Base-by-base conservation (phyloP, 2,888 invertebrate species). In the Cantharis rustica region DNA sequence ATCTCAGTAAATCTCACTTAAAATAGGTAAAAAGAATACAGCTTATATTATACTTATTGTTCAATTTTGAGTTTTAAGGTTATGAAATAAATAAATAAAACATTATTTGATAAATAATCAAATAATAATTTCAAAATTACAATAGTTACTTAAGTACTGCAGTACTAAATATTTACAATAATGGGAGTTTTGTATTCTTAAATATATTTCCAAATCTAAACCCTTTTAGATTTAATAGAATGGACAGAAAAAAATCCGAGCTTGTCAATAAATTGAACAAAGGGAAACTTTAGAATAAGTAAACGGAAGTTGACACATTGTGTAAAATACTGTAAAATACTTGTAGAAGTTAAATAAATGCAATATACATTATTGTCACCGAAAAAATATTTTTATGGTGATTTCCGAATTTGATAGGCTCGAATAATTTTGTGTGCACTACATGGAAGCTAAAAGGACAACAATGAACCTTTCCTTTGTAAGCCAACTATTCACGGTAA, bases 361-460 rank as follows among this genome's bases (percentile, higher is more conserved):
- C 47, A 47, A 47, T 47, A 47, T n/a, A 47, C 47, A 47, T 20
- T 23, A 23, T 66, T 23, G 64, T 66, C 64, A n/a, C 9, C n/a
- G 20, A 23, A 66, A 47, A 66, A 23, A n/a, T 66, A 66, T 23
- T 20, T 64, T 23, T 66, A 66, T 66, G 64, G 64, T 66, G 23
- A 66, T 20, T 66, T 66, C 20, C 23, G 16, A 66, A 66, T 66
- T 66, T 66, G 64, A 66, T 20, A 66, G 64, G 64, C 20, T 66
- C 16, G 64, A 66, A 66, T 23, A 66, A 66, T 66, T 66, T 66
- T 66, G 64, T 66, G 23, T 66, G 64, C n/a, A 23, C 23, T 66
- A 66, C 23, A 66, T 63, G 64, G 64, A 66, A 66, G 64, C 64
- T 66, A 66, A 66, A 66, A 20, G 64, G 64, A 20, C 64, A 66